A percentile compares a stretch with the other conserved stretches of the same genome.
phyloP scores from a whole-genome alignment of 2,888 invertebrate genomes.

The Rhagophthalmus giganteus region DNA sequence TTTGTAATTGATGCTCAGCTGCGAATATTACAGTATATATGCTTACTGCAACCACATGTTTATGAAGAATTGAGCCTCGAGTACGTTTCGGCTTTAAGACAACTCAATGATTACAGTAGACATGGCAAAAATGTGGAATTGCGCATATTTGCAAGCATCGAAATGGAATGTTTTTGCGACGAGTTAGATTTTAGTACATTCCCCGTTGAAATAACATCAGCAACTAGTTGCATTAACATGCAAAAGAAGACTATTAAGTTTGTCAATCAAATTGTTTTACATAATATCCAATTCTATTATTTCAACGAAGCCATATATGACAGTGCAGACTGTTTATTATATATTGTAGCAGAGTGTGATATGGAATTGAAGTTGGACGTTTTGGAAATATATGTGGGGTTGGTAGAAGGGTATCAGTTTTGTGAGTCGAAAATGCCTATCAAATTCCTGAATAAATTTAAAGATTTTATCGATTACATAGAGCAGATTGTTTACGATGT shows the following conservation, averaged over 20 bases:
- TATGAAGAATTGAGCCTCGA: slow-evolving; percentile 58
- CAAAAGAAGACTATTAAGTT: slow-evolving; percentile 43
- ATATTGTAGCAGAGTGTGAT: slow-evolving; percentile 23
- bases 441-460: no score
- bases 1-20: slow-evolving; percentile 61
- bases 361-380: slow-evolving; percentile 24
- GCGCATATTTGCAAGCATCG: slow-evolving; percentile 57
- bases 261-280: slow-evolving; percentile 39
- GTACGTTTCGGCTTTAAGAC: slow-evolving; percentile 56
- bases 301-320: slow-evolving; percentile 25
- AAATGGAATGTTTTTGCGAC: slow-evolving; percentile 45
- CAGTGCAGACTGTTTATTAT: slow-evolving; percentile 13
- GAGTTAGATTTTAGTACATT: slow-evolving; percentile 45
- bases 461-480: no score
- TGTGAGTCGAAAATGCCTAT: no score
- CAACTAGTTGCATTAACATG: slow-evolving; percentile 36
- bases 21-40: slow-evolving; percentile 60
- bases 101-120: slow-evolving; percentile 56
- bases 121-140: slow-evolving; percentile 36
- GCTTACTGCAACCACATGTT: slow-evolving; percentile 58
- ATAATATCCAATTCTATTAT: slow-evolving; percentile 36
- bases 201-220: slow-evolving; percentile 41
- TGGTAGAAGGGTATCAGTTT: no score
- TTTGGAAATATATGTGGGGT: slow-evolving; percentile 26
- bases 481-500: no score